Evolutionary conservation across 2,888 invertebrate species (phyloP).

Genomic region (Drosophila setosimentum): DNA sequence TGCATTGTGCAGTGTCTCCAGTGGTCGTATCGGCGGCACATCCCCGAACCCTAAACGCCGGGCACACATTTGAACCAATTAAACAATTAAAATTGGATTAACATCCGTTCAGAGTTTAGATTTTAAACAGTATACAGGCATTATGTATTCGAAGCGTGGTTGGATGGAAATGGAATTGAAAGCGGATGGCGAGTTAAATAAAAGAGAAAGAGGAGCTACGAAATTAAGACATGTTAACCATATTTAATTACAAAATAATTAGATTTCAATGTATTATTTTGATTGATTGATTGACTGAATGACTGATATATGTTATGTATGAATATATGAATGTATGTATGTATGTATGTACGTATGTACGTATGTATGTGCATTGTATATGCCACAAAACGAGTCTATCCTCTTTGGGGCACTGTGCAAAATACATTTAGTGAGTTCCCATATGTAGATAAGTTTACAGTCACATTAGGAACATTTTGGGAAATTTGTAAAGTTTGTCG

Average conservation of each 20-base stretch:
- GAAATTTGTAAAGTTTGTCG: background rate
- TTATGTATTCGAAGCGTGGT: background rate
- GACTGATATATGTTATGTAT: background rate
- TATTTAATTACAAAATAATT: background rate
- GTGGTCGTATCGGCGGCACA: conserved; percentile 97
- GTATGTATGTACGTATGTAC: background rate
- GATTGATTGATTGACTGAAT: background rate
- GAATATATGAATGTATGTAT: background rate
- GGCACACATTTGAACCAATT: conserved; percentile 74
- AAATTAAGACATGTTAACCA: background rate
- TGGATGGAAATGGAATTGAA: conserved; percentile 2
- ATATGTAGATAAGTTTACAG: background rate
- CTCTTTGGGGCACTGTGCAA: background rate
- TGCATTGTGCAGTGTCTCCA: conserved; percentile 99
- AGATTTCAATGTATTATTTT: background rate
- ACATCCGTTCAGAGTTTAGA: background rate
- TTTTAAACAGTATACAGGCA: background rate
- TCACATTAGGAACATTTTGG: background rate
- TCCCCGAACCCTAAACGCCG: conserved; percentile 90
- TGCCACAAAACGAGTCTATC: background rate
- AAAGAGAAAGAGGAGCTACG: background rate
- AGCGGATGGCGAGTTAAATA: conserved; percentile 1
- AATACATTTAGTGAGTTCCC: background rate
- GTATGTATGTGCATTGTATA: background rate
- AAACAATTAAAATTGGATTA: background rate